A percentile compares a stretch with the other conserved stretches of the same genome.
phyloP scores from a whole-genome alignment of 2,888 invertebrate species.

The Apamea epomidion region DNA sequence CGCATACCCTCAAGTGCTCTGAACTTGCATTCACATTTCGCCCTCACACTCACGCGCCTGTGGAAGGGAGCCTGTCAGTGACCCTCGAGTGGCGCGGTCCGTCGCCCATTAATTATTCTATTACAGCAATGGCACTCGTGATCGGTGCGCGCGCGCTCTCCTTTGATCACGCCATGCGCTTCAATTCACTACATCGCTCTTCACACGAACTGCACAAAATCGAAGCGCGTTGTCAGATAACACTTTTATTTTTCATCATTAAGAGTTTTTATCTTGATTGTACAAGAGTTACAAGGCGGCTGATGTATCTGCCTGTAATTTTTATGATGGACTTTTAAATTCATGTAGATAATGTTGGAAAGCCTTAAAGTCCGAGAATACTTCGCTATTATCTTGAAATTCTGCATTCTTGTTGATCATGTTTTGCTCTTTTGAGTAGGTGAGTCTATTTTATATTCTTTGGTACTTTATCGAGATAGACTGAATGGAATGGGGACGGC shows the following conservation, averaged over 20 bases:
- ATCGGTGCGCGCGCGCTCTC: constrained; percentile 79
- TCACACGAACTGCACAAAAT: constrained; percentile 71
- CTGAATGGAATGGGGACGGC: constrained; percentile 31
- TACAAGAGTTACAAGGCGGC: constrained; percentile 60
- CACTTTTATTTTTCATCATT: constrained; percentile 62
- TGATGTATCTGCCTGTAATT: constrained; percentile 65
- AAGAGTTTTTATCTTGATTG: constrained; percentile 66
- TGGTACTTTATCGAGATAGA: constrained; percentile 17
- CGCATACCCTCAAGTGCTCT: constrained; percentile 52
- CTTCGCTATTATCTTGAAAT: constrained; percentile 51
- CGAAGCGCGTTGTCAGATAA: constrained; percentile 58
- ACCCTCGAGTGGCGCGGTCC: constrained; percentile 77
- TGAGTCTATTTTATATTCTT: constrained; percentile 29
- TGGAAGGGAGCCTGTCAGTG: constrained; percentile 79
- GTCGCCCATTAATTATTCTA: constrained; percentile 88
- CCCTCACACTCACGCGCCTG: constrained; percentile 44
- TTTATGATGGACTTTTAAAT: constrained; percentile 72
- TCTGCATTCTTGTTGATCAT: constrained; percentile 46
- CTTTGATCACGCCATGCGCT: constrained; percentile 81
- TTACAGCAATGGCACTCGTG: constrained; percentile 84
- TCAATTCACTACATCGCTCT: constrained; percentile 74
- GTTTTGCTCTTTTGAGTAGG: constrained; percentile 24
- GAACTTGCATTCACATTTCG: constrained; percentile 49
- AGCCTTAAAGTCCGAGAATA: constrained; percentile 11
- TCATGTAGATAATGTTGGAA: constrained; percentile 69